Evolutionary conservation across 2,888 invertebrate genomes (phyloP), one percentile per base, ranked within the genome.

Genomic region (Ornithoptera priamus): DNA sequence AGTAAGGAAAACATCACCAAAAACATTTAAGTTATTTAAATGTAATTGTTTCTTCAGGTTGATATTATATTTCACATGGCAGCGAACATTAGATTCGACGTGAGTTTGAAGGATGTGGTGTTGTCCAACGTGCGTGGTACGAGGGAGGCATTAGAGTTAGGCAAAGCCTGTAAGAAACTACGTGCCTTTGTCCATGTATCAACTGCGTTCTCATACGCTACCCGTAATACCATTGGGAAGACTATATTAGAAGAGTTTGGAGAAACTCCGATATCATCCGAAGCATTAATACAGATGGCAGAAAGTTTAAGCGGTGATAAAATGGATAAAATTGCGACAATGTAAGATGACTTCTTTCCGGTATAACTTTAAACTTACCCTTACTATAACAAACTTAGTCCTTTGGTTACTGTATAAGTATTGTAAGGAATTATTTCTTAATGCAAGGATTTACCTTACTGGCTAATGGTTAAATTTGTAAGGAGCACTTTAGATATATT

Each of bases 71-170:
- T 86, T 73, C 89, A 90, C 75, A 80, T 81, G 7, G 89, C 90
- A 1, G 89, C 90, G 0, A 88, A 86, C 0, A 83, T 88, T 71
- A 94, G 95, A 77, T 98, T 99, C 81, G 97, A 98, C 85, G 98
- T 98, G 81, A 30, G 22, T 7, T 56, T 69, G n/a, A 69, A 69
- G 39, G 39, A 22, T 5, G 53, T 56, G 18, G 30, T 67, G 20
- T 56, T 60, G 3, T 53, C 39, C 30, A 69, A 64, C 15, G 53
- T 36, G 20, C 64, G 64, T 2, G 64, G 64, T 15, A 64, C 64
- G 18, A 56, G 64, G 36, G 64, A 65, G 30, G 70, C 67, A 20
- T 42, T 61, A 20, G n/a, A 39, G n/a, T 46, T 68, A 7, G 68
- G 46, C 10, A 46, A n/a, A 8, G 58, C 46, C 53, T 68, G 68